phyloP scores from a whole-genome alignment of 2,797 vertebrate species.

The Macroramphosus scolopax region DNA sequence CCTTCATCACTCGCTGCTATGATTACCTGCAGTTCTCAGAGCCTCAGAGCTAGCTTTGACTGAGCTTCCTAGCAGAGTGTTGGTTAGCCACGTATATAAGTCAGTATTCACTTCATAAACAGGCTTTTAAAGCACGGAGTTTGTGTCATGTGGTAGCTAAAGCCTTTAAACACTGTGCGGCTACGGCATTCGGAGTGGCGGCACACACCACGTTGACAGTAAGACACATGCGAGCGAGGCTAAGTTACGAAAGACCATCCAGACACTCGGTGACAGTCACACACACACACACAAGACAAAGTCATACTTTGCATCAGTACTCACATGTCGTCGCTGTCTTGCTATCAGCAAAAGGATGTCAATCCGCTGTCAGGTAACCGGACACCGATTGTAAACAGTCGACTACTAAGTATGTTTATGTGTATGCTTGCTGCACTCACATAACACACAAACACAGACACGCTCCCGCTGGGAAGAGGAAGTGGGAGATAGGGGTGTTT shows the following conservation, averaged over 20 bases:
- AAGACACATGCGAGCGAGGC: background rate
- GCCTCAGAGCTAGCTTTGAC: background rate
- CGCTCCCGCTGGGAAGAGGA: slow-evolving; percentile 25
- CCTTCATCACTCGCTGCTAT: background rate
- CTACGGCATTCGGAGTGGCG: background rate
- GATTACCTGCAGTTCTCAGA: background rate
- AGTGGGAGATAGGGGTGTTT: slow-evolving; percentile 22
- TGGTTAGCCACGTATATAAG: background rate
- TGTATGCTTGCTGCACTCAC: slow-evolving; percentile 31
- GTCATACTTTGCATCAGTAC: slow-evolving; percentile 45
- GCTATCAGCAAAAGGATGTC: slow-evolving; percentile 29
- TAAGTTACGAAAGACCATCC: background rate
- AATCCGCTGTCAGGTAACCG: slow-evolving; percentile 58
- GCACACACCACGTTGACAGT: slow-evolving; percentile 17
- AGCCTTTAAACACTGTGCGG: slow-evolving; percentile 4
- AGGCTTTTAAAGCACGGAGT: background rate
- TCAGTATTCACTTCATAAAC: background rate
- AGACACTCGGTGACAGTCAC: slow-evolving; percentile 17
- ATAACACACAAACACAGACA: slow-evolving; percentile 15
- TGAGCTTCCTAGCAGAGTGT: no score
- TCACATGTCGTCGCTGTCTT: slow-evolving; percentile 59
- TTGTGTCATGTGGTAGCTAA: no score
- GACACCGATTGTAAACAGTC: slow-evolving; percentile 61
- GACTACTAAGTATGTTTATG: slow-evolving; percentile 36
- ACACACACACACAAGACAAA: background rate